phyloP scores from a whole-genome alignment of 2,888 invertebrate species.

The Drosophila subsilvestris region DNA sequence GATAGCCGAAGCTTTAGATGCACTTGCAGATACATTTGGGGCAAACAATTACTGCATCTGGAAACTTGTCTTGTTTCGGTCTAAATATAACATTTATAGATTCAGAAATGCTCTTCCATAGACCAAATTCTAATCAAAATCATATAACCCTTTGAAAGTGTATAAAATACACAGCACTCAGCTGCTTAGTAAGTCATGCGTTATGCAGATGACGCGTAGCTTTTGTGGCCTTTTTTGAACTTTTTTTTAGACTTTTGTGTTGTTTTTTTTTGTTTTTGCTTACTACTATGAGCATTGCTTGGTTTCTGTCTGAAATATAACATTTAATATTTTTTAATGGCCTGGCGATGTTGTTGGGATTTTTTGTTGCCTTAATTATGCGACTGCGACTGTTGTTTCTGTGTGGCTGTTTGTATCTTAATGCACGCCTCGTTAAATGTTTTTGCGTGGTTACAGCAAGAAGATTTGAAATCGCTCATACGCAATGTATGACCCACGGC shows the following conservation, averaged over 20 bases:
- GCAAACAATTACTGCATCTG: too few relatives aligned
- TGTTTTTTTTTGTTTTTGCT: conserved; percentile 17
- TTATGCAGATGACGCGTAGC: conserved; percentile 72
- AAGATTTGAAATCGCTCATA: conserved; percentile 70
- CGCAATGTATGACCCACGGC: conserved; percentile 66
- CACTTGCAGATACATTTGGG: background rate
- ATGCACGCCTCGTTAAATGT: conserved; percentile 78
- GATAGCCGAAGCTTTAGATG: background rate
- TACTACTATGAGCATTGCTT: conserved; percentile 24
- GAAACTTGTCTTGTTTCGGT: too few relatives aligned
- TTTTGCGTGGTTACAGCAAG: conserved; percentile 39
- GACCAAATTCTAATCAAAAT: too few relatives aligned
- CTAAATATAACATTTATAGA: too few relatives aligned
- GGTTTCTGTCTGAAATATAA: conserved; percentile 60
- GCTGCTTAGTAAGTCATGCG: conserved; percentile 61
- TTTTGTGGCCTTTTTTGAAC: conserved; percentile 34
- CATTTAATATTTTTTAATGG: conserved; percentile 71
- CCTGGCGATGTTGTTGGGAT: conserved; percentile 37
- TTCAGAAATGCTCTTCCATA: too few relatives aligned
- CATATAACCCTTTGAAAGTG: background rate
- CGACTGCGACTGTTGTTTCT: conserved; percentile 28
- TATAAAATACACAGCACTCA: conserved; percentile 27
- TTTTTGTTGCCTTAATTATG: conserved; percentile 53
- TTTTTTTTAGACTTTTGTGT: conserved; percentile 12
- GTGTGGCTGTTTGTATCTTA: conserved; percentile 47